These are phyloP conservation scores for Eupithecia tripunctaria DNA, from an alignment of 2,888 invertebrate genomes.

Conservation along the genomic window DNA sequence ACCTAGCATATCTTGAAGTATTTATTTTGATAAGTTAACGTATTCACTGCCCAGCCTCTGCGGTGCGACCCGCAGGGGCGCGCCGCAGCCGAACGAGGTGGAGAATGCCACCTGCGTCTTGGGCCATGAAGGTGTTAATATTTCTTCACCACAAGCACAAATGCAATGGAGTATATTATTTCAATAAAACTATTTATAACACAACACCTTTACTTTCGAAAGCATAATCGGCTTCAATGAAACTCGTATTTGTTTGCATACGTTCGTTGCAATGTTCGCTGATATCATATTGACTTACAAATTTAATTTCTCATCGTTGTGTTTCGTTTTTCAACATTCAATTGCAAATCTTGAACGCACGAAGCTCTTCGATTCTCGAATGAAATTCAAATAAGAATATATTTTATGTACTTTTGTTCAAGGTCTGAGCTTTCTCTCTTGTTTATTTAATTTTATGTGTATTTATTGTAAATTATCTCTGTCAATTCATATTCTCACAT, in stretches of 20 bases:
- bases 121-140: no score
- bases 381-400: slow-evolving; percentile 14
- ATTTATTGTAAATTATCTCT: no score
- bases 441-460: slow-evolving; percentile 1
- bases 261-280: slow-evolving; percentile 41
- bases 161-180: neutral
- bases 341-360: slow-evolving; percentile 16
- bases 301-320: slow-evolving; percentile 15
- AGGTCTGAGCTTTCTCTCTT: neutral
- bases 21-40: neutral
- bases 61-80: no score
- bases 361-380: slow-evolving; percentile 11
- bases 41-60: no score
- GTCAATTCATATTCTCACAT: neutral
- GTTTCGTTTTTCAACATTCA: slow-evolving; percentile 9
- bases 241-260: slow-evolving; percentile 52
- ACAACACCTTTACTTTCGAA: slow-evolving; percentile 53
- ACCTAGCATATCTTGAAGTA: neutral
- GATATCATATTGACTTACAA: slow-evolving; percentile 16
- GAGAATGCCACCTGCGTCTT: no score
- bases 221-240: slow-evolving; percentile 43
- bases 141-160: neutral
- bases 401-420: slow-evolving; percentile 1
- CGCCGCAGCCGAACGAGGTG: no score
- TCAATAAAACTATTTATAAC: slow-evolving; percentile 32